A percentile compares a stretch with the other conserved stretches of the same genome.
Evolutionary conservation across 2,113 vertebrate species (phyloP).

Genomic region (Rutilus rutilus): DNA sequence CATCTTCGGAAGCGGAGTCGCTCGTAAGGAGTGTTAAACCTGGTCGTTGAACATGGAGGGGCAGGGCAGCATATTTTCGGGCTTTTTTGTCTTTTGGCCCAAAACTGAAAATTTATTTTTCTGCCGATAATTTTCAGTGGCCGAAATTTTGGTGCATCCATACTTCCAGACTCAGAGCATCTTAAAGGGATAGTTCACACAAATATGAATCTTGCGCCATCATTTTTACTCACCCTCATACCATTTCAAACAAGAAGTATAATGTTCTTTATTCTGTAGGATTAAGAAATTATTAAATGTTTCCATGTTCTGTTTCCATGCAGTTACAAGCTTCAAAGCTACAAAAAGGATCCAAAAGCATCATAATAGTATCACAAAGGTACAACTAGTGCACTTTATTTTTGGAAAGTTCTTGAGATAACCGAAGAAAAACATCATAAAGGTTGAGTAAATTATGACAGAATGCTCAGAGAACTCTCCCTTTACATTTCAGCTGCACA

Average conservation of each 20-base stretch:
- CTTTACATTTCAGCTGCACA: background rate
- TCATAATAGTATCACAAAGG: background rate
- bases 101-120: too few relatives aligned
- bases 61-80: too few relatives aligned
- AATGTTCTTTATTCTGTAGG: background rate
- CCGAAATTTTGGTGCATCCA: too few relatives aligned
- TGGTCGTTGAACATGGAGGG: too few relatives aligned
- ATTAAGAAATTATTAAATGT: background rate
- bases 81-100: too few relatives aligned
- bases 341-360: background rate
- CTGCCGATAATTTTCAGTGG: too few relatives aligned
- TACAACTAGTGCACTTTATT: background rate
- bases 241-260: background rate
- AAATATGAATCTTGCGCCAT: too few relatives aligned
- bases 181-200: too few relatives aligned
- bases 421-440: background rate
- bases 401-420: background rate
- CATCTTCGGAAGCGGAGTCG: too few relatives aligned
- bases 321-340: background rate
- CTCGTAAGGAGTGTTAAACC: too few relatives aligned
- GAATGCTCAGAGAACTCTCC: background rate
- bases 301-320: background rate
- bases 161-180: too few relatives aligned
- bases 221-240: too few relatives aligned
- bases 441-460: background rate